Conservation (phyloP, 2,888 invertebrate species). For the Neoaliturus tenellus region DNA sequence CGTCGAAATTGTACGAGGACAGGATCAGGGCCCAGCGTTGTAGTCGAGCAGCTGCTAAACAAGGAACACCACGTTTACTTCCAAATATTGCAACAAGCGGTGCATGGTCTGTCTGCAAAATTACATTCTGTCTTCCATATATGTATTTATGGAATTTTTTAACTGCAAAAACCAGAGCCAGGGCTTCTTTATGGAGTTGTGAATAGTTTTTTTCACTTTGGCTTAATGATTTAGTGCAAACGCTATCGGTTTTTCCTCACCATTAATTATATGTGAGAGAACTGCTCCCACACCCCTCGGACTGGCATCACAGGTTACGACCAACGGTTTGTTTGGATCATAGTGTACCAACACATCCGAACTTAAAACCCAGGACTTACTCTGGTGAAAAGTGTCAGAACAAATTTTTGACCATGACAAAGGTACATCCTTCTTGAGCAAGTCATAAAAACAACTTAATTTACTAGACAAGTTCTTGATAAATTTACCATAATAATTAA, state of each 20-base stretch:
- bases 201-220: constrained; percentile 10
- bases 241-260: not conserved
- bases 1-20: not conserved
- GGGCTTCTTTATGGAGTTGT: constrained; percentile 50
- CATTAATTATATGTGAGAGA: constrained; percentile 45
- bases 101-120: constrained; percentile 23
- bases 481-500: constrained; percentile 16
- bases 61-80: constrained; percentile 9
- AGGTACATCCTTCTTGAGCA: not conserved
- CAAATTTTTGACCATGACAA: constrained; percentile 48
- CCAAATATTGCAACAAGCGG: constrained; percentile 27
- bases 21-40: constrained; percentile 45
- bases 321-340: constrained; percentile 55
- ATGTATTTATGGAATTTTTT: constrained; percentile 56
- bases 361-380: constrained; percentile 16
- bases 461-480: constrained; percentile 42
- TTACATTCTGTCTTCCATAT: constrained; percentile 8
- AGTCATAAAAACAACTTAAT: constrained; percentile 32
- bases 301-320: constrained; percentile 58
- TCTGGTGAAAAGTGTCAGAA: constrained; percentile 22
- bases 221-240: not conserved
- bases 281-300: constrained; percentile 61
- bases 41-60: constrained; percentile 31
- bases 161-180: not conserved
- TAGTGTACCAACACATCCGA: constrained; percentile 51